Evolutionary conservation across 2,888 invertebrate genomes (phyloP).

Genomic region (Hipparchia semele): DNA sequence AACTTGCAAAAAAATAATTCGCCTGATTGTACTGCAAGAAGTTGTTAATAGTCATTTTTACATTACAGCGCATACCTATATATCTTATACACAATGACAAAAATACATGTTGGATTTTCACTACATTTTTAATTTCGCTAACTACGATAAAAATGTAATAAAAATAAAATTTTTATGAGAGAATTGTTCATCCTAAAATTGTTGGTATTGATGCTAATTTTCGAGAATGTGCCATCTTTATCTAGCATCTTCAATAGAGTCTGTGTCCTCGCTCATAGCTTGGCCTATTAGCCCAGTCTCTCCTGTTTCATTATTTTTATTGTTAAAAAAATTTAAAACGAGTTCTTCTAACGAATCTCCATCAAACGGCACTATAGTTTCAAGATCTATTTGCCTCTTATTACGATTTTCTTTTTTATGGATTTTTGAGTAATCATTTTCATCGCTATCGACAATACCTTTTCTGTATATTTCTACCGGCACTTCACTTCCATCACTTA

Average conservation of each 20-base stretch:
- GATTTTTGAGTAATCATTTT: conserved; percentile 57
- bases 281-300: conserved; percentile 70
- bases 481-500: conserved; percentile 78
- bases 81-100: too few species aligned
- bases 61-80: too few species aligned
- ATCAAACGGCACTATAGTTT: conserved; percentile 71
- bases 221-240: neutral
- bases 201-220: neutral
- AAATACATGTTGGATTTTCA: too few species aligned
- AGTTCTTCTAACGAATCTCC: conserved; percentile 70
- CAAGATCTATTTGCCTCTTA: conserved; percentile 70
- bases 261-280: conserved; percentile 62
- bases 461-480: conserved; percentile 83
- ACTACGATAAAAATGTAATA: neutral
- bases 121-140: neutral
- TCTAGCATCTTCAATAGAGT: conserved; percentile 34
- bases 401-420: conserved; percentile 47
- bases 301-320: conserved; percentile 62
- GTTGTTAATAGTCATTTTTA: too few species aligned
- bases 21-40: too few species aligned
- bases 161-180: neutral
- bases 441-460: conserved; percentile 83
- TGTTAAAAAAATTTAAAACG: conserved; percentile 66
- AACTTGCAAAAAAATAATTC: too few species aligned
- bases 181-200: conserved; percentile 1